Percentiles rank a stretch among this genome's conserved stretches.
Conservation (phyloP, 2,113 vertebrate species). For the Chelonoidis abingdonii region DNA sequence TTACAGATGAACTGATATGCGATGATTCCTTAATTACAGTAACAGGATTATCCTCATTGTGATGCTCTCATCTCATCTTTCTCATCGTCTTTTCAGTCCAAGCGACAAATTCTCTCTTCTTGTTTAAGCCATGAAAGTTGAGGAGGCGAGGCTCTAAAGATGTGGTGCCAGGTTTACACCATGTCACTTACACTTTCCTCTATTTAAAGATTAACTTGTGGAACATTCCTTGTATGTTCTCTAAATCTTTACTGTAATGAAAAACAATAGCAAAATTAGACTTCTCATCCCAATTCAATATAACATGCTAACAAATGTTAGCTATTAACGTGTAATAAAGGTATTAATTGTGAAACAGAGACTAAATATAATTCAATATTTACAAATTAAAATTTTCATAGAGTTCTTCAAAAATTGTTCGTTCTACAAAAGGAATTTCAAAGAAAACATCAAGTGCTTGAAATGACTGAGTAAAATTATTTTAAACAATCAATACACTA, state of each 20-base stretch:
- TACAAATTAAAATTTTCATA: background rate
- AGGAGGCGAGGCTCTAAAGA: conserved; percentile 29
- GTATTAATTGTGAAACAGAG: background rate
- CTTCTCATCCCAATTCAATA: background rate
- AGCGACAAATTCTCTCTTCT: conserved; percentile 68
- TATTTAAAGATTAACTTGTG: conserved; percentile 51
- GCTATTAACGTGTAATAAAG: background rate
- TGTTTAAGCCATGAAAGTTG: conserved; percentile 66
- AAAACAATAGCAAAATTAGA: background rate
- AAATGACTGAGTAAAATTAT: background rate
- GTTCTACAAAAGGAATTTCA: background rate
- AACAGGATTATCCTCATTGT: conserved; percentile 71
- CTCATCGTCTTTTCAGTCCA: conserved; percentile 55
- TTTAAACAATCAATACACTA: background rate
- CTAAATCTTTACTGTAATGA: background rate
- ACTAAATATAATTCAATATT: background rate
- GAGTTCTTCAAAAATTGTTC: background rate
- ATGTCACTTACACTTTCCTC: conserved; percentile 26
- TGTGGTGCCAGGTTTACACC: conserved; percentile 19
- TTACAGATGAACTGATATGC: conserved; percentile 67
- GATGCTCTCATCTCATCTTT: conserved; percentile 74
- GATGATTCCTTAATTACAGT: conserved; percentile 76
- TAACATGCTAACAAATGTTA: background rate
- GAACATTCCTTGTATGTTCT: background rate
- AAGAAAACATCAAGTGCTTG: background rate